phyloP scores from a whole-genome alignment of 2,888 invertebrate genomes.

The Lithophane socia region DNA sequence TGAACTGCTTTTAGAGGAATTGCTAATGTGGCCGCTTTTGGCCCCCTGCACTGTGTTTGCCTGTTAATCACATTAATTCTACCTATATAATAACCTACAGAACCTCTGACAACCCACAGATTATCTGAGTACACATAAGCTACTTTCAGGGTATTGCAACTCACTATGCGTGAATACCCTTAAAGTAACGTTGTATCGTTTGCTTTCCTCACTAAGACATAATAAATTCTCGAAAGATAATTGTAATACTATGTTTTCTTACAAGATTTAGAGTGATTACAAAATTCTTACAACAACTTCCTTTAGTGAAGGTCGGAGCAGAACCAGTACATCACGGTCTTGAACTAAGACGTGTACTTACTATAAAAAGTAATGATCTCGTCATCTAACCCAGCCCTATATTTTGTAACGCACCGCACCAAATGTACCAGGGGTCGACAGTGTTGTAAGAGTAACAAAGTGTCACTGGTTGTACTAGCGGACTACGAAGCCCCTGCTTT shows the following conservation, averaged over 20 bases:
- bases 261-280: constrained; percentile 16
- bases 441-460: neutral
- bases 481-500: neutral
- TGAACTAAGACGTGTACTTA: constrained; percentile 2
- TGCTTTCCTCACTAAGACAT: neutral
- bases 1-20: too few relatives aligned
- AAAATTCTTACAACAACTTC: constrained; percentile 34
- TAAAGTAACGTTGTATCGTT: constrained; percentile 2
- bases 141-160: neutral
- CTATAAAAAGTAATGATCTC: neutral
- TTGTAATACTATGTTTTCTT: neutral
- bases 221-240: neutral
- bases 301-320: constrained; percentile 20
- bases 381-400: constrained; percentile 8
- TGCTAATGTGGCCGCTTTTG: too few relatives aligned
- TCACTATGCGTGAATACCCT: neutral
- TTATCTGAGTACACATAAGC: neutral
- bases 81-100: too few relatives aligned
- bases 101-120: neutral
- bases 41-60: too few relatives aligned
- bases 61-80: neutral
- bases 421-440: neutral
- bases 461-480: too few relatives aligned
- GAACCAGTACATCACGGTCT: constrained; percentile 1
- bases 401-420: constrained; percentile 12